Conservation (phyloP, 37 sponge, comb jelly and placozoan genomes). For the Theonella swinhoei region DNA sequence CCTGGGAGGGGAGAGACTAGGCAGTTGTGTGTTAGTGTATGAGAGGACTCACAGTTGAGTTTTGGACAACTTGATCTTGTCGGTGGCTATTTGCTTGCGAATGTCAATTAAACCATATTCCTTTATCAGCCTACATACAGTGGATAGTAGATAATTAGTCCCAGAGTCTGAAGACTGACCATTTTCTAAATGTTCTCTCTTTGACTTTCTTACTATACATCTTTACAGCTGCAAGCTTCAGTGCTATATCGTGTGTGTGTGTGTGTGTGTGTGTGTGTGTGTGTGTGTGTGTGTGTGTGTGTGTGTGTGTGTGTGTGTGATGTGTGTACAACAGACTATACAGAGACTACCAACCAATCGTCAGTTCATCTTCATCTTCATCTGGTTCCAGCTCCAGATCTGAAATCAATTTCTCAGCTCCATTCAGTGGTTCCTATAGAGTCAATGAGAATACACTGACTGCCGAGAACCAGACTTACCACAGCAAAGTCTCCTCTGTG, state of each 20-base stretch:
- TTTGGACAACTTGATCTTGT: slow-evolving; percentile 28
- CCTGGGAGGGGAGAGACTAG: slow-evolving; percentile 28
- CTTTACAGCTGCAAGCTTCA: slow-evolving; percentile 61
- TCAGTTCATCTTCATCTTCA: slow-evolving; percentile 38
- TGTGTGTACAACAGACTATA: background rate
- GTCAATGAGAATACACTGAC: background rate
- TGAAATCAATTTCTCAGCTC: slow-evolving; percentile 45
- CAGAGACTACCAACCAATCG: slow-evolving; percentile 39
- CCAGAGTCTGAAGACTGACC: too few species aligned
- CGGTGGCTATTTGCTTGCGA: slow-evolving; percentile 36
- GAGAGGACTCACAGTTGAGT: slow-evolving; percentile 34
- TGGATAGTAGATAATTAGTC: background rate
- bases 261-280: slow-evolving; percentile 40
- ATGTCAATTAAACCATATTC: slow-evolving; percentile 77
- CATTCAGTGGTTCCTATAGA: slow-evolving; percentile 55
- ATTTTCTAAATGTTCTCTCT: slow-evolving; percentile 55
- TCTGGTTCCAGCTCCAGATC: slow-evolving; percentile 23
- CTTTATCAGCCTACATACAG: slow-evolving; percentile 53
- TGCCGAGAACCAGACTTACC: slow-evolving; percentile 25
- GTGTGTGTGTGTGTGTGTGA: slow-evolving; percentile 8
- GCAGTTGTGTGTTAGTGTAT: background rate
- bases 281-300: slow-evolving; percentile 19
- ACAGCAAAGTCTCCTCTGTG: slow-evolving; percentile 75
- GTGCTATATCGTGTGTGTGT: slow-evolving; percentile 22
- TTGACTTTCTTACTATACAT: slow-evolving; percentile 49